Evolutionary conservation across 2,888 invertebrate species (phyloP).

Genomic region (Nebria salina): DNA sequence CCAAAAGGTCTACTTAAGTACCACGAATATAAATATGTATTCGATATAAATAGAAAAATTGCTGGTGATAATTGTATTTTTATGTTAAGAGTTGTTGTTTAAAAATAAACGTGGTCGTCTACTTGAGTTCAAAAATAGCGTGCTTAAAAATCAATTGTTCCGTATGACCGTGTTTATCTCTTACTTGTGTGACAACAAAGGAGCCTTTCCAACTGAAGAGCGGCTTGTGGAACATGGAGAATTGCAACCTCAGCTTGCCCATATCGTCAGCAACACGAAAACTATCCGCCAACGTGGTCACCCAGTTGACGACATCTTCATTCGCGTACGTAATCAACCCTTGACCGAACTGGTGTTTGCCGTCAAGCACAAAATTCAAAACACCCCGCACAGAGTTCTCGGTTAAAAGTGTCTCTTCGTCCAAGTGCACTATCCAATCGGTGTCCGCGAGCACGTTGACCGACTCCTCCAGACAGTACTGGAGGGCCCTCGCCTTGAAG

Average conservation of each 20-base stretch:
- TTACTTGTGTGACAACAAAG: conserved; percentile 94
- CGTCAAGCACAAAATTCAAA: conserved; percentile 93
- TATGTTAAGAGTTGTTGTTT: neutral
- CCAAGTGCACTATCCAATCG: conserved; percentile 97
- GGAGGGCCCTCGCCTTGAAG: conserved; percentile 93
- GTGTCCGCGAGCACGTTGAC: conserved; percentile 86
- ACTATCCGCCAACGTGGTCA: conserved; percentile 95
- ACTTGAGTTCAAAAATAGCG: neutral
- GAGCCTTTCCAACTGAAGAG: conserved; percentile 98
- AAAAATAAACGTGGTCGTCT: neutral
- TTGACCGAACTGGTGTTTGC: conserved; percentile 95
- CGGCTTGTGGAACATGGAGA: conserved; percentile 92
- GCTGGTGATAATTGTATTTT: too few relatives aligned
- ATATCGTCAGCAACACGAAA: conserved; percentile 97
- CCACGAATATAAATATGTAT: too few relatives aligned
- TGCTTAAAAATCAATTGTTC: neutral
- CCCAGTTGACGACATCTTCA: conserved; percentile 95
- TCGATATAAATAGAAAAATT: too few relatives aligned
- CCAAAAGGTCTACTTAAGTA: too few relatives aligned
- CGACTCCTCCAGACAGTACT: conserved; percentile 92
- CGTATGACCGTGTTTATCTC: neutral
- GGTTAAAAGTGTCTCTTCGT: conserved; percentile 95
- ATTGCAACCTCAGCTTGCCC: conserved; percentile 94
- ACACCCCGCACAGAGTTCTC: conserved; percentile 91
- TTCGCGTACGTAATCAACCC: conserved; percentile 96